These are phyloP conservation scores for Athalia circularis DNA, from an alignment of 2,888 invertebrate genomes.

Conservation along the genomic window DNA sequence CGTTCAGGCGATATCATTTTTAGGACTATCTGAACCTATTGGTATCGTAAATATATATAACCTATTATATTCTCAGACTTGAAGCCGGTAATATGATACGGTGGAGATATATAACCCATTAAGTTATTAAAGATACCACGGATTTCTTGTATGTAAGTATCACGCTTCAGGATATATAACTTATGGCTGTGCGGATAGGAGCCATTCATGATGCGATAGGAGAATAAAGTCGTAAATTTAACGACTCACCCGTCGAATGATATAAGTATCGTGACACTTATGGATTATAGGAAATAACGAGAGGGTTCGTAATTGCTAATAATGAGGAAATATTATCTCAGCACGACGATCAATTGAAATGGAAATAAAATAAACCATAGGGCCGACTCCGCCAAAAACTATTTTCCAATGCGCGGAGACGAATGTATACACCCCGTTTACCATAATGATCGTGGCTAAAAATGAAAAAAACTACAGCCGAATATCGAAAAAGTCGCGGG, in stretches of 20 bases:
- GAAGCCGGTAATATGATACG: constrained; percentile 36
- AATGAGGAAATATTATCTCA: too few species aligned
- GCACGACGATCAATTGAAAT: too few species aligned
- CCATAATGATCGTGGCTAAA: too few species aligned
- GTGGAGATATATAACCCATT: constrained; percentile 45
- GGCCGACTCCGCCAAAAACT: too few species aligned
- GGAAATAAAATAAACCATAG: too few species aligned
- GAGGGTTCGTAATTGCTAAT: too few species aligned
- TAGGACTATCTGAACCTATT: constrained; percentile 43
- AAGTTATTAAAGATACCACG: constrained; percentile 43
- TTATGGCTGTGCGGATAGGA: neutral
- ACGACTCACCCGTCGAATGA: constrained; percentile 17
- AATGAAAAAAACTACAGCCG: too few species aligned
- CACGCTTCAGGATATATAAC: neutral
- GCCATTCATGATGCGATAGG: neutral
- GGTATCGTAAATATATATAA: constrained; percentile 41
- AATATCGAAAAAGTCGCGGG: too few species aligned
- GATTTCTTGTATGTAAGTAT: constrained; percentile 13
- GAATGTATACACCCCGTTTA: too few species aligned
- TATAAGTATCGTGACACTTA: neutral
- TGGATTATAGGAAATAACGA: neutral
- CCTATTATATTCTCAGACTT: constrained; percentile 29
- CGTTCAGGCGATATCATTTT: constrained; percentile 26
- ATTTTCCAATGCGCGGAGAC: too few species aligned
- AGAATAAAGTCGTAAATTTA: constrained; percentile 30